Conservation (phyloP, 2,888 invertebrate genomes). For the Hypomecis atomaria region DNA sequence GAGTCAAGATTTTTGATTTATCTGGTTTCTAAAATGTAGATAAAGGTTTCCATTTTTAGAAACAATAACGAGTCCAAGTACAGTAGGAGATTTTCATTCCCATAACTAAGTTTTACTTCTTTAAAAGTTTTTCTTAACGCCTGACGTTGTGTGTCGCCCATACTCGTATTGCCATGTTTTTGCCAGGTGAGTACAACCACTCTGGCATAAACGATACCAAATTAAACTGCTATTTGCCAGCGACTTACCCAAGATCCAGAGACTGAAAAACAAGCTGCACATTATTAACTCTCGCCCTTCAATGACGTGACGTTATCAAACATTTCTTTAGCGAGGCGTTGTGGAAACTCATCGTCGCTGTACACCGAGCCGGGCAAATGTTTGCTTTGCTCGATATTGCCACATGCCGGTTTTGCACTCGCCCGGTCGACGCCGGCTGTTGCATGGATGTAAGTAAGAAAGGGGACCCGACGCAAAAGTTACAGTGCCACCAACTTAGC, state of each 20-base stretch:
- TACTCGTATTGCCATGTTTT: no score
- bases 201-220: not conserved
- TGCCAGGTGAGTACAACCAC: not conserved
- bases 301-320: slow-evolving; percentile 37
- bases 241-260: slow-evolving; percentile 1
- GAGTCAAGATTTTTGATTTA: no score
- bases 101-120: no score
- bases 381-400: slow-evolving; percentile 75
- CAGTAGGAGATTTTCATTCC: no score
- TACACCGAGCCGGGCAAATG: slow-evolving; percentile 68
- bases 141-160: no score
- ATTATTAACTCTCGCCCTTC: slow-evolving; percentile 28
- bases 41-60: no score
- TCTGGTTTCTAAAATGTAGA: no score
- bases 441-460: slow-evolving; percentile 26
- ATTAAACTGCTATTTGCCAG: not conserved
- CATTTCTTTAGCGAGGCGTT: slow-evolving; percentile 45
- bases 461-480: no score
- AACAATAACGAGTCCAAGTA: no score
- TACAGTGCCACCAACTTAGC: no score
- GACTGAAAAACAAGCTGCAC: slow-evolving; percentile 23
- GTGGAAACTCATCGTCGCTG: slow-evolving; percentile 69
- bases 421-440: slow-evolving; percentile 19
- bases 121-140: no score
- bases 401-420: slow-evolving; percentile 63